These are phyloP conservation scores for Goniozus legneri DNA, from an alignment of 1,140 invertebrate species.

Conservation along the genomic window DNA sequence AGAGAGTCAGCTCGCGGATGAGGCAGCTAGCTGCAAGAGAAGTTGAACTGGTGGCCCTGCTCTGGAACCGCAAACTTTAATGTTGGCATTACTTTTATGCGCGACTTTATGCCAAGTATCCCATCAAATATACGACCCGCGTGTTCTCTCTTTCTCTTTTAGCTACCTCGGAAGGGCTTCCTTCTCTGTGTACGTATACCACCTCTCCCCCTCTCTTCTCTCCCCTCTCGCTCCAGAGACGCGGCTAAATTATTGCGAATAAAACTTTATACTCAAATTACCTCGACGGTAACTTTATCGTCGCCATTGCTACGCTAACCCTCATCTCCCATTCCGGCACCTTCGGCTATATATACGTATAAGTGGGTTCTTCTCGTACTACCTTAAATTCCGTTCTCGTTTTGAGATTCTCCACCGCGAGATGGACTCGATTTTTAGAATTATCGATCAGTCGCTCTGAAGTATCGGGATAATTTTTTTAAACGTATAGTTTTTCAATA, in stretches of 20 bases:
- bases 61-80: conserved; percentile 55
- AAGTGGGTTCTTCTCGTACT: no score
- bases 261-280: conserved; percentile 56
- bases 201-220: not conserved
- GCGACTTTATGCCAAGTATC: conserved; percentile 55
- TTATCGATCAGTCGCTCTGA: no score
- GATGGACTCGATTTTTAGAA: no score
- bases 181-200: not conserved
- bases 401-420: no score
- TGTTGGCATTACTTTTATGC: conserved; percentile 55
- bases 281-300: conserved; percentile 52
- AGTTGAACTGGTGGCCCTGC: conserved; percentile 25
- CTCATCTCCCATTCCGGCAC: conserved; percentile 6
- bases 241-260: conserved; percentile 53
- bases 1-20: no score
- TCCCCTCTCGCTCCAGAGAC: conserved; percentile 6
- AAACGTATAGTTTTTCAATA: no score
- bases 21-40: no score
- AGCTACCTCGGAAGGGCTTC: no score
- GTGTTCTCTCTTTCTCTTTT: conserved; percentile 32
- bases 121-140: conserved; percentile 54
- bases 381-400: no score
- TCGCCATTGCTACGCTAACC: no score
- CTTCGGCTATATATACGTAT: no score
- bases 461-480: no score